Evolutionary conservation across 2,113 vertebrate species (phyloP).

Genomic region (Oreocharis arfaki): DNA sequence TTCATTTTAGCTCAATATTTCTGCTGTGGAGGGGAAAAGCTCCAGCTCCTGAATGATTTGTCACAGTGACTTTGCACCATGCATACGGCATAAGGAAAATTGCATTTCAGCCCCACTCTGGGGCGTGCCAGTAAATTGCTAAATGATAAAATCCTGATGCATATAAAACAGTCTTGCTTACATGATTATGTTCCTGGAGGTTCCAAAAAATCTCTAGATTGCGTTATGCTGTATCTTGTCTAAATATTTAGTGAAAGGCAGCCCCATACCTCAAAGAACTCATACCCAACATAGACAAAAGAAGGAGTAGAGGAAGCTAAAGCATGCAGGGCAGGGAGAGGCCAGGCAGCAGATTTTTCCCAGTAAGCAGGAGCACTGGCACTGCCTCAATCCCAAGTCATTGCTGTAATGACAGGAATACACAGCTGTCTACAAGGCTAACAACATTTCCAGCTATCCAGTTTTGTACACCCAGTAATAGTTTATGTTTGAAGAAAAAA

Average conservation of each 20-base stretch:
- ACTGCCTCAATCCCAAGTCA: neutral
- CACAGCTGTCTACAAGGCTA: neutral
- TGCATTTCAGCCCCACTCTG: neutral
- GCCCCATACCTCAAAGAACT: neutral
- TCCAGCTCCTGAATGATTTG: neutral
- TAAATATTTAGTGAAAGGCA: slow-evolving; percentile 14
- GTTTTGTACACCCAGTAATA: neutral
- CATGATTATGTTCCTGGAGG: neutral
- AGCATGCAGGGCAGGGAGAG: neutral
- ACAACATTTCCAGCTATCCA: neutral
- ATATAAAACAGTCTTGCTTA: neutral
- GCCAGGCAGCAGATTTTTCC: neutral
- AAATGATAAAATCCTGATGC: neutral
- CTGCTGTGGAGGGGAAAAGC: neutral
- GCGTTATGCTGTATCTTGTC: neutral
- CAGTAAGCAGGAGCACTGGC: neutral
- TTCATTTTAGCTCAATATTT: slow-evolving; percentile 48
- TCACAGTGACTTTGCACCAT: neutral
- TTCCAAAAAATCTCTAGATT: neutral
- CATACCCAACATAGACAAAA: neutral
- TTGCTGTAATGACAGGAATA: neutral
- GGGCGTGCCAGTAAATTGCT: neutral
- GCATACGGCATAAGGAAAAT: neutral
- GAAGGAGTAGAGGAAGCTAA: neutral
- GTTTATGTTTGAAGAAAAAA: neutral